A percentile compares a stretch with the other conserved stretches of the same genome.
phyloP scores from a whole-genome alignment of 2,113 vertebrate genomes.

The Ahaetulla prasina region DNA sequence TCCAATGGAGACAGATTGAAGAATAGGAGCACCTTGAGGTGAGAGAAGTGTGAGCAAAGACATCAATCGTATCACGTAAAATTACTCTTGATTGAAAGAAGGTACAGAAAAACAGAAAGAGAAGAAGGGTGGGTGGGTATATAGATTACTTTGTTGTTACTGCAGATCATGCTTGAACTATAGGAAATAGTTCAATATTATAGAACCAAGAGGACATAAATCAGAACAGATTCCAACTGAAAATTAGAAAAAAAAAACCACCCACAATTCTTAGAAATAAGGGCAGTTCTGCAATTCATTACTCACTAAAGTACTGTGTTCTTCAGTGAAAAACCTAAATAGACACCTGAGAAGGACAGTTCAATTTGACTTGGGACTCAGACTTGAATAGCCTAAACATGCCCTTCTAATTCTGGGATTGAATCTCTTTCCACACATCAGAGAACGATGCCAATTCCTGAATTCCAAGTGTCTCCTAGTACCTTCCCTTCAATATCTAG shows the following conservation, averaged over 20 bases:
- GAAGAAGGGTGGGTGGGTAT: background rate
- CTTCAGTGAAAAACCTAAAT: background rate
- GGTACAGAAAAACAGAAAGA: background rate
- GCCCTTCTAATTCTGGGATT: background rate
- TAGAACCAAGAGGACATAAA: background rate
- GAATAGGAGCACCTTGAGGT: background rate
- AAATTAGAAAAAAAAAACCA: background rate
- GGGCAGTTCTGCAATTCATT: background rate
- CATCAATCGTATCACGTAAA: background rate
- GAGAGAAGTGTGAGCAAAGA: background rate
- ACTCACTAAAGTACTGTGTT: background rate
- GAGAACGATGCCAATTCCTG: background rate
- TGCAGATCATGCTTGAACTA: background rate
- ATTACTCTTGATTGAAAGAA: background rate
- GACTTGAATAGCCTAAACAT: background rate
- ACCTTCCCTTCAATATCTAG: conserved; percentile 2
- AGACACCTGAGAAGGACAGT: background rate
- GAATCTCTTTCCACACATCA: background rate
- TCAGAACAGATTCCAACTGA: background rate
- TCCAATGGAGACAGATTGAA: background rate
- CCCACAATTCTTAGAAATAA: background rate
- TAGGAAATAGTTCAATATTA: background rate
- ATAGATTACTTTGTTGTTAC: background rate
- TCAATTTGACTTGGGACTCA: background rate
- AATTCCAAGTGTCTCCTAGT: conserved; percentile 55